Percentiles rank a stretch among this genome's conserved stretches.
Conservation (phyloP, 2,113 vertebrate genomes). For the Paracyprichromis sp. region DNA sequence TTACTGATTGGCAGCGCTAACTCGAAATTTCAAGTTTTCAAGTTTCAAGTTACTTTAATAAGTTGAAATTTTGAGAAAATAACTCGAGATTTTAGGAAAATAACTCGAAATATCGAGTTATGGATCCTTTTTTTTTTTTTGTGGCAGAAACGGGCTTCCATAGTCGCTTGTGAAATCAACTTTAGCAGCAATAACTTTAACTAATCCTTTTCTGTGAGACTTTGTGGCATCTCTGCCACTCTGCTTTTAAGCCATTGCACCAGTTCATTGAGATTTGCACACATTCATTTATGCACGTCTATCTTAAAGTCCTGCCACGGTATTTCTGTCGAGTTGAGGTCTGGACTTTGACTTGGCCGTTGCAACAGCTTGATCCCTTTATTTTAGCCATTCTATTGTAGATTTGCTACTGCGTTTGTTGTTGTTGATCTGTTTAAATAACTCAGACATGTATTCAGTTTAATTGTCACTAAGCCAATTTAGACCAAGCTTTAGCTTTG, state of each 20-base stretch:
- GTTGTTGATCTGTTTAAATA: not conserved
- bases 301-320: not conserved
- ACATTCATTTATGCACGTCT: not conserved
- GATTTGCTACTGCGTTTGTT: not conserved
- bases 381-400: not conserved
- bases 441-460: not conserved
- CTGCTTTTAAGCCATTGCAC: not conserved
- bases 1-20: not conserved
- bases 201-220: not conserved
- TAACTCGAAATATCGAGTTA: fast-evolving
- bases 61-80: not conserved
- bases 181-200: not conserved
- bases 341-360: not conserved
- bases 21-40: not conserved
- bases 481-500: not conserved
- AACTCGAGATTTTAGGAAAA: fast-evolving
- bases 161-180: not conserved
- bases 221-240: not conserved
- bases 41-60: not conserved
- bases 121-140: not conserved
- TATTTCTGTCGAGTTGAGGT: not conserved
- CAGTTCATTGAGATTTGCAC: not conserved
- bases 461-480: not conserved
- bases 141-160: not conserved
- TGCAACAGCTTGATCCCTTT: not conserved